phyloP scores from a whole-genome alignment of 2,888 invertebrate species.

The Himalopsyche tibetana region DNA sequence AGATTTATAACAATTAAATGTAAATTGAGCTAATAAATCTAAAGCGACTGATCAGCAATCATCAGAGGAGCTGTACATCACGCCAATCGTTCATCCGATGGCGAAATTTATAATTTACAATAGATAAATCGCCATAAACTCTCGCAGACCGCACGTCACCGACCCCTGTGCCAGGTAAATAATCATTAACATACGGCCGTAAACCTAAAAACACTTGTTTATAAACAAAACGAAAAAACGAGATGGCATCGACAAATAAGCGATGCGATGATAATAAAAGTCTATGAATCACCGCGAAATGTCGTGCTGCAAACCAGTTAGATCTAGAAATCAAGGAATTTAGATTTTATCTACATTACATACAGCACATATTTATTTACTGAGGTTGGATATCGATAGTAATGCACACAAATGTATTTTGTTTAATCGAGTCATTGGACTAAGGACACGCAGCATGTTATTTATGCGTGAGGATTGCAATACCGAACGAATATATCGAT shows the following conservation, averaged over 20 bases:
- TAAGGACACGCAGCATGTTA: not conserved
- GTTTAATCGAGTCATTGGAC: not conserved
- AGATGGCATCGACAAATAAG: slow-evolving; percentile 1
- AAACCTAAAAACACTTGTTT: slow-evolving; percentile 14
- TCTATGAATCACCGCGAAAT: not conserved
- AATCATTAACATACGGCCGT: not conserved
- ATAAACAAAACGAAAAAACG: not conserved
- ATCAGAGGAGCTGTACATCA: too few relatives aligned
- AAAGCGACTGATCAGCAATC: too few relatives aligned
- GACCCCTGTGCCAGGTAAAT: too few relatives aligned
- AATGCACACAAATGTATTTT: not conserved
- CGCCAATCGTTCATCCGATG: too few relatives aligned
- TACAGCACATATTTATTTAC: not conserved
- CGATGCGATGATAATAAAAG: not conserved
- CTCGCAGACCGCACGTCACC: too few relatives aligned
- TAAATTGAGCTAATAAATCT: too few relatives aligned
- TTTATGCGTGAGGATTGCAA: too few relatives aligned
- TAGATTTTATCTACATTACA: slow-evolving; percentile 16
- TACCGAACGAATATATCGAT: too few relatives aligned
- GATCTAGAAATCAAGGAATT: slow-evolving; percentile 20
- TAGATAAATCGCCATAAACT: too few relatives aligned
- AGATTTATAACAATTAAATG: too few relatives aligned
- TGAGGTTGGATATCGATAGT: not conserved
- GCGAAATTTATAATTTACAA: too few relatives aligned
- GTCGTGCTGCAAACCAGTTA: not conserved